Conservation (phyloP, 2,113 vertebrate genomes). For the Python bivittatus region DNA sequence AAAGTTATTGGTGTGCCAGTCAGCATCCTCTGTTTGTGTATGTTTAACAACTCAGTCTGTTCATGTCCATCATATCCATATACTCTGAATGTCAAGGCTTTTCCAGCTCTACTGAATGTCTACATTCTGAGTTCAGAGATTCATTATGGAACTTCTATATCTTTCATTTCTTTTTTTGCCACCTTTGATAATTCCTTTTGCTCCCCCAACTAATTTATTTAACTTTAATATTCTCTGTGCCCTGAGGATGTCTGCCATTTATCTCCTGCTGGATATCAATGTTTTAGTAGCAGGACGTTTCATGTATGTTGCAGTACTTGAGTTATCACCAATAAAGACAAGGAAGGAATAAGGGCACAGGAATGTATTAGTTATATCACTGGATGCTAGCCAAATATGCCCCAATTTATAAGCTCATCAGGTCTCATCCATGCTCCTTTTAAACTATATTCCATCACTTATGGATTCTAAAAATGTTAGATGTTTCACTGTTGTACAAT, state of each 20-base stretch:
- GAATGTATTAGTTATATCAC: neutral
- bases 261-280: conserved; percentile 8
- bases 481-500: neutral
- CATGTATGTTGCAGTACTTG: neutral
- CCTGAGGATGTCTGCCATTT: conserved; percentile 4
- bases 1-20: neutral
- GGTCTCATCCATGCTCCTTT: neutral
- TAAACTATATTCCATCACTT: neutral
- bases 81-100: neutral
- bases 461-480: neutral
- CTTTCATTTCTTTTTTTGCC: neutral
- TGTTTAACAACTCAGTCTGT: neutral
- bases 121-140: neutral
- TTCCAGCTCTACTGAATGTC: neutral
- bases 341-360: neutral
- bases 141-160: neutral
- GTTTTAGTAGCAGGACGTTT: neutral
- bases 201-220: neutral
- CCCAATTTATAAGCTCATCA: neutral
- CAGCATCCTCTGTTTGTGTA: neutral
- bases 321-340: neutral
- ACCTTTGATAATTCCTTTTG: neutral
- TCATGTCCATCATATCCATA: neutral
- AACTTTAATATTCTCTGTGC: neutral
- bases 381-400: too few relatives aligned